Base-by-base conservation (phyloP, 2,113 vertebrate species). In the Noctilio leporinus region DNA sequence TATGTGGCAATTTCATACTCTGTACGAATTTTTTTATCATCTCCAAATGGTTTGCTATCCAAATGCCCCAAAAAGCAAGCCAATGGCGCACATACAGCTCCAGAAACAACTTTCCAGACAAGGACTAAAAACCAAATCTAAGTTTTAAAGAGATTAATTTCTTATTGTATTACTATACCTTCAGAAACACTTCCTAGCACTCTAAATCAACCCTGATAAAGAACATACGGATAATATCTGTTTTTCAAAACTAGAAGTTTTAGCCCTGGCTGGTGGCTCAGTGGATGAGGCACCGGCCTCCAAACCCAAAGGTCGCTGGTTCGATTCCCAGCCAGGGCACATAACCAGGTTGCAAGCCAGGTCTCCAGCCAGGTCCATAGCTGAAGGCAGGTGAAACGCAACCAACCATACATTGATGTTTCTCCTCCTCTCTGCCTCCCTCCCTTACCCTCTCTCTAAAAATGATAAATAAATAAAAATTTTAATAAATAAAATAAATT, bases 31-130 rank as follows among this genome's bases (percentile, higher is more conserved):
- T 94, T 93, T 83, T 89, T 81, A 90, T 77, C 8, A 28, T 35
- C 72, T 73, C 51, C 80, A 81, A 94, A 11, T 40, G 72, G 16
- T 69, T 67, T 96, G 55, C 14, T 67, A 87, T 57, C 43, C 51
- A 89, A 88, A 70, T 85, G 69, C 53, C 84, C 90, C 67, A 93
- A 86, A 95, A 96, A 94, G 94, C 51, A 96, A 94, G 94, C 51
- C 84, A 91, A 57, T 4, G 16, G 49, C 53, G 45, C 64, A 93
- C 51, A 28, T 15, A 94, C 33, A 51, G n/a, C n/a, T 77, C 90
- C 86, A 69, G 59, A 94, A 87, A 67, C 30, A 47, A 95, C 91
- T 67, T 64, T 76, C 38, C 62, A 83, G 69, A 86, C 76, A 93
- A 91, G 30, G 28, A 81, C 86, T 75, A 88, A 86, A 83, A 93